Conservation (phyloP, 1,140 invertebrate species). For the Meloidogyne exigua region DNA sequence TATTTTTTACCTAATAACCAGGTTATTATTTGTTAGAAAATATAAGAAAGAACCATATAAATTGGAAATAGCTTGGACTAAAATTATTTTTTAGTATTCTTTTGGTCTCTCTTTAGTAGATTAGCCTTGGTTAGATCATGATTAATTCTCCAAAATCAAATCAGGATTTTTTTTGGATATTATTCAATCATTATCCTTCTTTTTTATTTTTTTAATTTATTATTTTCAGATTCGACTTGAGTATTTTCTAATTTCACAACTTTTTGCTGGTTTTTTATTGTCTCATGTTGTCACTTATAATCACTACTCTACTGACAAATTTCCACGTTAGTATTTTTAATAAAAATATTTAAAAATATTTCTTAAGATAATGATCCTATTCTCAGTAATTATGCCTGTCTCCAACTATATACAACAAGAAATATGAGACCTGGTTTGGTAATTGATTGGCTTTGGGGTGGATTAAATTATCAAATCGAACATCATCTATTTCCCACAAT, state of each 20-base stretch:
- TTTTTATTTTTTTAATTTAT: too few species aligned
- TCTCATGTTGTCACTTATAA: constrained; percentile 63
- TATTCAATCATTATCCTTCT: too few species aligned
- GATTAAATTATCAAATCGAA: constrained; percentile 64
- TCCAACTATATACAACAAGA: constrained; percentile 63
- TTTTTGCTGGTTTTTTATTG: constrained; percentile 57
- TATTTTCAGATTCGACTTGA: constrained; percentile 36
- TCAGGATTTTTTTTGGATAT: too few species aligned
- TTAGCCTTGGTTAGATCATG: too few species aligned
- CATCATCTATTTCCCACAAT: constrained; percentile 64
- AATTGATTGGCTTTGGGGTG: constrained; percentile 64
- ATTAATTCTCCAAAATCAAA: too few species aligned
- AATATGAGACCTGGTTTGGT: constrained; percentile 62
- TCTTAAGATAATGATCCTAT: constrained; percentile 50
- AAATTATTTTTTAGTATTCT: neutral
- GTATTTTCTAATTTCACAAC: constrained; percentile 55
- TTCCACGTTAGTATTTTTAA: constrained; percentile 39
- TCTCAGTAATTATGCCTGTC: constrained; percentile 59
- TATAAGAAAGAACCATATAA: neutral
- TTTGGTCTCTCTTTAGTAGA: too few species aligned
- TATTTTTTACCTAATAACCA: constrained; percentile 56
- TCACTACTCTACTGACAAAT: constrained; percentile 62
- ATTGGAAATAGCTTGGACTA: too few species aligned
- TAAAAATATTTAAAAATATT: constrained; percentile 2
- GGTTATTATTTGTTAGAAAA: constrained; percentile 21